Percentiles rank a stretch among this genome's conserved stretches.
Conservation (phyloP, 1,140 invertebrate genomes). For the Hermatobates lingyangjiaoensis region DNA sequence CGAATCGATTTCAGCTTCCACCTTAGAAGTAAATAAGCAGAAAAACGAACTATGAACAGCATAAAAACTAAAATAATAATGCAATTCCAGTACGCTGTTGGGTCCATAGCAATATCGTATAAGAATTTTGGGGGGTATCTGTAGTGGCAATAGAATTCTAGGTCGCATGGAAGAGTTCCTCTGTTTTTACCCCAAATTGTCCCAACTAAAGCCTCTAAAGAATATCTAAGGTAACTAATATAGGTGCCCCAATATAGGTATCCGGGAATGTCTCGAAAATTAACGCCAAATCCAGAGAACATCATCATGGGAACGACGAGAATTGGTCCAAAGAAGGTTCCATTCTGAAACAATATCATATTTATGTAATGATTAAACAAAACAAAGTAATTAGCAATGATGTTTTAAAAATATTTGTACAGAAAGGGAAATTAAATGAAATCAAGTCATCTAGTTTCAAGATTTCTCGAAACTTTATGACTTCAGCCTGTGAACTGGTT, state of each 20-base stretch:
- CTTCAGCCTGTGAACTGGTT: too few species aligned
- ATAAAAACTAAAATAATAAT: conserved; percentile 49
- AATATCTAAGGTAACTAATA: conserved; percentile 70
- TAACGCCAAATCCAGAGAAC: conserved; percentile 68
- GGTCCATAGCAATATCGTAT: conserved; percentile 54
- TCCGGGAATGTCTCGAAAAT: conserved; percentile 47
- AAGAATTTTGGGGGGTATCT: conserved; percentile 51
- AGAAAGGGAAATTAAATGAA: too few species aligned
- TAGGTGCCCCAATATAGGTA: conserved; percentile 77
- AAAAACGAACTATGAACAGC: conserved; percentile 45
- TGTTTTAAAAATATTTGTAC: too few species aligned
- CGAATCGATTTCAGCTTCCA: conserved; percentile 54
- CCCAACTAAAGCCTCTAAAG: conserved; percentile 61
- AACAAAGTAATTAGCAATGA: too few species aligned
- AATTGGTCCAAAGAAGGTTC: conserved; percentile 59
- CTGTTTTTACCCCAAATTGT: conserved; percentile 65
- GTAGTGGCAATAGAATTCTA: conserved; percentile 46
- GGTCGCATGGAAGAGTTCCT: conserved; percentile 37
- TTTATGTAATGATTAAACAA: too few species aligned
- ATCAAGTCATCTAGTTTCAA: too few species aligned
- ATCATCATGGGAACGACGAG: conserved; percentile 69
- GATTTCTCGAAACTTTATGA: too few species aligned
- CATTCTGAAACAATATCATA: too few species aligned
- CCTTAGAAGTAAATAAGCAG: conserved; percentile 59
- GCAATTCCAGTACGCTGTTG: conserved; percentile 67